Evolutionary conservation across 2,113 vertebrate species (phyloP).

Genomic region (Hiodon tergisus): DNA sequence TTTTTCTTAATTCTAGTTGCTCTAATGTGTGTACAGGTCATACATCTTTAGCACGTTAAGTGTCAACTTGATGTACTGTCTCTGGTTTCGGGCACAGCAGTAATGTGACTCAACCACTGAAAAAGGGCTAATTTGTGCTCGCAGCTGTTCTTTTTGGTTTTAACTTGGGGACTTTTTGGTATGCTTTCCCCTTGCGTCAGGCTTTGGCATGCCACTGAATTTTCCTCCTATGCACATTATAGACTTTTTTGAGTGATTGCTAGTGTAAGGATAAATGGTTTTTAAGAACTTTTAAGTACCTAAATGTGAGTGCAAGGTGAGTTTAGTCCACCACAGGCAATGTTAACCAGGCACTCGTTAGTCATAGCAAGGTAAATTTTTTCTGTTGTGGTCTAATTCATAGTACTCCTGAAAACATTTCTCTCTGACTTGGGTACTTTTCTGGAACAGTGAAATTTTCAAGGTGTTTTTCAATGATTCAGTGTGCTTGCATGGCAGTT

Average conservation of each 20-base stretch:
- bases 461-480: too few relatives aligned
- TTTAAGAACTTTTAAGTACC: too few relatives aligned
- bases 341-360: too few relatives aligned
- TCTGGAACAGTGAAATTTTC: too few relatives aligned
- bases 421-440: too few relatives aligned
- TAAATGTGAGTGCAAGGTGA: too few relatives aligned
- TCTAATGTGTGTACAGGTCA: background rate
- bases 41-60: background rate
- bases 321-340: too few relatives aligned
- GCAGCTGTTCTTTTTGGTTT: background rate
- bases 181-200: background rate
- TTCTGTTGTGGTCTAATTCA: too few relatives aligned
- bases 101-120: constrained; percentile 10
- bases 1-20: background rate
- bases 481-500: too few relatives aligned
- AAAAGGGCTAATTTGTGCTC: background rate
- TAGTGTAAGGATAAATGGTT: too few relatives aligned
- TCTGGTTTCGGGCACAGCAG: background rate
- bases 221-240: background rate
- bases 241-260: background rate
- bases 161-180: background rate
- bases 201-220: constrained; percentile 9
- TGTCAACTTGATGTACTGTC: background rate
- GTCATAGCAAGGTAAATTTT: too few relatives aligned
- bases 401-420: too few relatives aligned